Evolutionary conservation across 2,888 invertebrate species (phyloP).

Genomic region (Chydorus sphaericus): DNA sequence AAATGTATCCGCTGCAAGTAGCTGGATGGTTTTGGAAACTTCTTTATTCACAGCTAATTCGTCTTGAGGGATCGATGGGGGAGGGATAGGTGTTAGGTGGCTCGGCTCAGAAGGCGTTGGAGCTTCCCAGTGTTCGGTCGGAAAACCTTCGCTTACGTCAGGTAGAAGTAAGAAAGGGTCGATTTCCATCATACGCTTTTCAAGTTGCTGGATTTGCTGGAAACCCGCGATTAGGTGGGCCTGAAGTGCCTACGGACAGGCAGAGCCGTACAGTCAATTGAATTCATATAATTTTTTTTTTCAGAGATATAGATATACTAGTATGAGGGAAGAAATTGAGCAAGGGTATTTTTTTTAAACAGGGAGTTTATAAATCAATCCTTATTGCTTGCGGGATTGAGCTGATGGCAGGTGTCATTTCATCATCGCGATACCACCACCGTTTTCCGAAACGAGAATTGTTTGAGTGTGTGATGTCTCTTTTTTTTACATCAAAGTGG

Average conservation of each 20-base stretch:
- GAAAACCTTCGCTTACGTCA: not conserved
- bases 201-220: conserved; percentile 30
- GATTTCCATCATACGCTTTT: conserved; percentile 52
- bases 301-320: not conserved
- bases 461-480: conserved; percentile 23
- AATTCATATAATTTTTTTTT: not conserved
- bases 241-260: conserved; percentile 13
- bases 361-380: not conserved
- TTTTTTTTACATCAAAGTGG: not conserved
- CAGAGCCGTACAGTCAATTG: not conserved
- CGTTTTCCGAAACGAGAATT: not conserved
- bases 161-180: conserved; percentile 47
- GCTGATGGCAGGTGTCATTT: conserved; percentile 2
- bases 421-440: conserved; percentile 6
- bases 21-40: not conserved
- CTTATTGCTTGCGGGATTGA: not conserved
- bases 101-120: not conserved
- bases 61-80: not conserved
- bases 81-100: not conserved
- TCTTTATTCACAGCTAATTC: not conserved
- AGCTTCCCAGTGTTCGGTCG: not conserved
- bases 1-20: conserved; percentile 18
- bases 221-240: conserved; percentile 10
- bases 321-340: not conserved
- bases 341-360: not conserved